Base-by-base conservation (phyloP, 2,888 invertebrate species). In the Eristalinus sepulchralis region DNA sequence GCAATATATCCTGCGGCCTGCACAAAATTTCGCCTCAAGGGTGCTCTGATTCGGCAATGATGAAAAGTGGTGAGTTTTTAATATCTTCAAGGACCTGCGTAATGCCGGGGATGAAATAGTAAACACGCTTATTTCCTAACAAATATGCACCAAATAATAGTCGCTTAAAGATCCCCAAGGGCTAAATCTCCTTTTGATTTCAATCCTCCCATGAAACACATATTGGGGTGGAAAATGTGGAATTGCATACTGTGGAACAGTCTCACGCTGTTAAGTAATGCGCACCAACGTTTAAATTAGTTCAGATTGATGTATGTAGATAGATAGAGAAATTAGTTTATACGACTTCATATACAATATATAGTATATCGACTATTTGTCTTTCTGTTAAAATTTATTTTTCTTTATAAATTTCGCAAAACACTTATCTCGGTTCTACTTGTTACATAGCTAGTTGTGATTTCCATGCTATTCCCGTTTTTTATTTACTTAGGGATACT, bases 21-120 rank as follows among this genome's bases (percentile, higher is more conserved):
- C 75, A 72, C 39, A 78, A 78, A 86, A 67, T 59, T 75, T 78
- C 75, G 64, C 63, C 39, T 73, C 64, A 78, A 79, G 86, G 82
- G 78, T 79, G 70, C 78, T 79, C 31, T 57, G 75, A 75, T 67
- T 86, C 55, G 33, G 57, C 60, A 57, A 79, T 79, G 78, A 66
- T 79, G 82, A 76, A 81, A 78, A 86, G 86, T 83, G 86, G 86
- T 86, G 79, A 75, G 67, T 83, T 79, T 86, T 86, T 86, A 86
- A 86, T 83, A 86, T 86, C 83, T 63, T 86, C 83, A 86, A 86
- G 86, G 83, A 83, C 86, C 86, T 79, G 86, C 79, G 78, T 86
- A 79, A 83, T 83, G 83, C 75, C 78, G 71, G 82, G 70, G 78
- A 86, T 86, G 83, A 79, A 86, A 86, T 83, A 75, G 80, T 80